phyloP scores from a whole-genome alignment of 2,888 invertebrate genomes.

The Standfussiana lucernea region DNA sequence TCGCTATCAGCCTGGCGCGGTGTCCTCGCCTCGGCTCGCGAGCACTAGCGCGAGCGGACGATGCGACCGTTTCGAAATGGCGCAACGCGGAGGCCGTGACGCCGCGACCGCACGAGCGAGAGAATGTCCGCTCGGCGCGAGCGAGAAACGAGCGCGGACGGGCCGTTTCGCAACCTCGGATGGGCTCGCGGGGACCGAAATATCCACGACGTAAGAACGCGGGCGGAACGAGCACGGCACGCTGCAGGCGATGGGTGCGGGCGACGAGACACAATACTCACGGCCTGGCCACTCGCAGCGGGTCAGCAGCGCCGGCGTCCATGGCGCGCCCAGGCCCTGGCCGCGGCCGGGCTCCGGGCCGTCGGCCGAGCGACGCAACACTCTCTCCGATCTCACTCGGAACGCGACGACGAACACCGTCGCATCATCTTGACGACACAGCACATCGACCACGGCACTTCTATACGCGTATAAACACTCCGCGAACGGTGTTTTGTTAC shows the following conservation, averaged over 20 bases:
- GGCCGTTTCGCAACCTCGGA: conserved; percentile 88
- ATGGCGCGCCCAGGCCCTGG: conserved; percentile 90
- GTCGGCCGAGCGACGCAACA: conserved; percentile 89
- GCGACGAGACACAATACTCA: conserved; percentile 83
- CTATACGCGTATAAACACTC: conserved; percentile 89
- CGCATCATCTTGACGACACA: conserved; percentile 90
- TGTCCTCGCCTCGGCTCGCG: conserved; percentile 80
- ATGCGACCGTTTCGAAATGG: conserved; percentile 87
- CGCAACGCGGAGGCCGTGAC: conserved; percentile 90
- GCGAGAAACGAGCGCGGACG: conserved; percentile 84
- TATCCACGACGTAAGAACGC: conserved; percentile 83
- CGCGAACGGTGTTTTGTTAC: conserved; percentile 91
- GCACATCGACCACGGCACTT: conserved; percentile 88
- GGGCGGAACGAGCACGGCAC: conserved; percentile 77
- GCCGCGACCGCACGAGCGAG: conserved; percentile 87
- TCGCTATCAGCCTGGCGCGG: conserved; percentile 84
- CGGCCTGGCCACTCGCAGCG: conserved; percentile 90
- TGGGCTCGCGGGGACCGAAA: conserved; percentile 86
- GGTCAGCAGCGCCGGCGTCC: conserved; percentile 89
- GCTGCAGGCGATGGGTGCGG: conserved; percentile 70
- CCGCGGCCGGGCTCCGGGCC: conserved; percentile 89
- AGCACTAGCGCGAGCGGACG: conserved; percentile 77
- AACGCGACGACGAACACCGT: conserved; percentile 88
- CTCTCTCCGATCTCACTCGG: conserved; percentile 89
- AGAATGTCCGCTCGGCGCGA: conserved; percentile 88